Conservation (phyloP, 2,888 invertebrate species). For the Diarsia mendica region DNA sequence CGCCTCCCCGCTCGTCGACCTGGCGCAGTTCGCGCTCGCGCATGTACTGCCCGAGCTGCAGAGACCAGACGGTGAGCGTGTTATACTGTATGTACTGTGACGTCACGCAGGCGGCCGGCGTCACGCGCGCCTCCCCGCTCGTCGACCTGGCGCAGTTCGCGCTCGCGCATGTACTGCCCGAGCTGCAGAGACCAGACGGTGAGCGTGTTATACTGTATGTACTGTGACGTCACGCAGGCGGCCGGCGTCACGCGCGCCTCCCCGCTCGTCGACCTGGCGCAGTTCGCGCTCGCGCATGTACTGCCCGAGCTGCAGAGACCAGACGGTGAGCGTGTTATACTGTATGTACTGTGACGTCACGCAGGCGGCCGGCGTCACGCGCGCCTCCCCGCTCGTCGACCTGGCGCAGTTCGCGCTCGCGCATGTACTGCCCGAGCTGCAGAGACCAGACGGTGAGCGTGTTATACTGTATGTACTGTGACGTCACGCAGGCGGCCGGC, state of each 20-base stretch:
- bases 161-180: constrained; percentile 93
- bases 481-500: constrained; percentile 73
- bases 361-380: constrained; percentile 91
- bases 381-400: constrained; percentile 95
- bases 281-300: constrained; percentile 16
- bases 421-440: constrained; percentile 32
- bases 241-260: constrained; percentile 93
- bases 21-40: constrained; percentile 96
- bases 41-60: constrained; percentile 97
- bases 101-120: constrained; percentile 69
- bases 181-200: constrained; percentile 94
- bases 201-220: constrained; percentile 87
- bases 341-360: constrained; percentile 74
- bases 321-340: constrained; percentile 8
- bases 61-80: constrained; percentile 91
- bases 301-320: constrained; percentile 23
- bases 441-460: constrained; percentile 24
- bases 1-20: constrained; percentile 96
- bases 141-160: constrained; percentile 90
- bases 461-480: constrained; percentile 91
- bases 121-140: constrained; percentile 93
- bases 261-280: constrained; percentile 10
- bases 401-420: constrained; percentile 23
- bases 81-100: constrained; percentile 89
- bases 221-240: constrained; percentile 91